Conservation (phyloP, 2,888 invertebrate genomes). For the Hypomecis punctinalis region DNA sequence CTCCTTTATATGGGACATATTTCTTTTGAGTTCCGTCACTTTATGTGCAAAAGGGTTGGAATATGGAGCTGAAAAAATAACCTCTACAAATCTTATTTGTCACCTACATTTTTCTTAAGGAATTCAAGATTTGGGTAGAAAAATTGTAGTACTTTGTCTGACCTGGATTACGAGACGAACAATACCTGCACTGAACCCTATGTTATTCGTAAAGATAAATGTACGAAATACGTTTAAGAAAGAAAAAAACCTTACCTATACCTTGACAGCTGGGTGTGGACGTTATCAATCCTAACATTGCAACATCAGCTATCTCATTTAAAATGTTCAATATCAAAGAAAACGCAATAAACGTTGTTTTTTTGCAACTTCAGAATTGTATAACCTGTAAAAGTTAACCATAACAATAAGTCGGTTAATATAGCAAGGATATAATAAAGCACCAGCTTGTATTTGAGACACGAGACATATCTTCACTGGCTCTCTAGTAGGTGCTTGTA, state of each 20-base stretch:
- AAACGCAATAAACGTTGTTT: too few relatives aligned
- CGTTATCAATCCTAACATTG: too few relatives aligned
- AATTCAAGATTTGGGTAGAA: constrained; percentile 2
- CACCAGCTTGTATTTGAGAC: not conserved
- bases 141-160: constrained; percentile 5
- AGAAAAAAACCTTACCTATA: too few relatives aligned
- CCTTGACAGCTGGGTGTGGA: too few relatives aligned
- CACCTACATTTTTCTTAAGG: constrained; percentile 15
- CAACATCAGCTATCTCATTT: too few relatives aligned
- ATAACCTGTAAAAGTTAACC: too few relatives aligned
- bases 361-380: too few relatives aligned
- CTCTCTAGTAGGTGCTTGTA: not conserved
- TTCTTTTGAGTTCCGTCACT: constrained; percentile 21
- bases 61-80: constrained; percentile 22
- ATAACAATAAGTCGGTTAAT: too few relatives aligned
- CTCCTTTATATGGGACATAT: constrained; percentile 15
- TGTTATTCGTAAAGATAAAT: too few relatives aligned
- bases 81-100: constrained; percentile 23
- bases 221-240: too few relatives aligned
- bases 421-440: too few relatives aligned
- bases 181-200: not conserved
- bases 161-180: not conserved
- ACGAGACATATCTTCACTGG: not conserved
- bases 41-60: constrained; percentile 18
- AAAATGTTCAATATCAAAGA: too few relatives aligned